These are phyloP conservation scores for Amphipyra berbera DNA, from an alignment of 2,888 invertebrate genomes.

Conservation along the genomic window DNA sequence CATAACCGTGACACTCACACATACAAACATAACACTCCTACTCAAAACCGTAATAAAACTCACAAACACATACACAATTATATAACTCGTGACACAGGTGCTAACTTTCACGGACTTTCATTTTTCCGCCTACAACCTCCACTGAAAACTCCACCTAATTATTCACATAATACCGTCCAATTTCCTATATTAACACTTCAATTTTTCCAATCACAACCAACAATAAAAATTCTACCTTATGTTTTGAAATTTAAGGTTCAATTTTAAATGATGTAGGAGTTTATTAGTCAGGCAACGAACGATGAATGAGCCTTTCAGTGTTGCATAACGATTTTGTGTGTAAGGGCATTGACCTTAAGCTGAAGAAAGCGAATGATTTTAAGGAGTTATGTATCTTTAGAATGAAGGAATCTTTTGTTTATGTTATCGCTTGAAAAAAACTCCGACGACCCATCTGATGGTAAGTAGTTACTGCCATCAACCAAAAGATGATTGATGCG, in stretches of 20 bases:
- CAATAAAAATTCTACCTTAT: not conserved
- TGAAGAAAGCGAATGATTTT: conserved; percentile 54
- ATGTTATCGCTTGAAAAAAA: no score
- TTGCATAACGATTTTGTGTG: conserved; percentile 50
- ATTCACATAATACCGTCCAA: fast-evolving
- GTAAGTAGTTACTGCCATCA: no score
- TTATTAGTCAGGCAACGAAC: conserved; percentile 38
- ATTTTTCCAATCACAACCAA: not conserved
- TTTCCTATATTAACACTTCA: not conserved
- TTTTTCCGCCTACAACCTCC: conserved; percentile 63
- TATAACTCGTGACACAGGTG: conserved; percentile 63
- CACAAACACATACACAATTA: conserved; percentile 55
- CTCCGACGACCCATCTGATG: no score
- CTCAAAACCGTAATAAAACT: conserved; percentile 35
- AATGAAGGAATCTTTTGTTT: not conserved
- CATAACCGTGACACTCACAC: conserved; percentile 37
- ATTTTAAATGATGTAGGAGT: not conserved
- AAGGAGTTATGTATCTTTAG: conserved; percentile 12
- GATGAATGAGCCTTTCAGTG: conserved; percentile 56
- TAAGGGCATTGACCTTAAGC: conserved; percentile 50
- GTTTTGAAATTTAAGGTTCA: fast-evolving
- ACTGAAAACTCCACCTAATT: conserved; percentile 33
- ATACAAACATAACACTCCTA: conserved; percentile 37
- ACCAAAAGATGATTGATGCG: no score
- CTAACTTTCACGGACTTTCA: conserved; percentile 78